Conservation (phyloP, 2,797 vertebrate genomes). For the Lepus oiostolus region DNA sequence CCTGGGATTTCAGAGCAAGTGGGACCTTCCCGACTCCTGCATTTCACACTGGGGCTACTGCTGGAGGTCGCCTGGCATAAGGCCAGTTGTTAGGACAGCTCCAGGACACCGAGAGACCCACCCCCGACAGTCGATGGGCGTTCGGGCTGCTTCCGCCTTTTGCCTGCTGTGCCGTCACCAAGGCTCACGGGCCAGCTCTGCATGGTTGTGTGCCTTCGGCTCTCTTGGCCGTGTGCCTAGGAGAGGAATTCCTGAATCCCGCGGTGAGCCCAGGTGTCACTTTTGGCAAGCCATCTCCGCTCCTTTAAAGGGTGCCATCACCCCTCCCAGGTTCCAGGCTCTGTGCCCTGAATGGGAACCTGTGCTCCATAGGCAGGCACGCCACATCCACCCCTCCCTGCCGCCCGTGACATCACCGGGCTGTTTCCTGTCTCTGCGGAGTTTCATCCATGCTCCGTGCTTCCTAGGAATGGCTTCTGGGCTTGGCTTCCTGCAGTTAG, state of each 20-base stretch:
- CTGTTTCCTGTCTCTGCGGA: no score
- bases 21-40: rapidly evolving
- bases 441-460: no score
- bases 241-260: background rate
- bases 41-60: no score
- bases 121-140: background rate
- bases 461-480: no score
- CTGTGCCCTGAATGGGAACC: no score
- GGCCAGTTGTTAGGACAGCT: background rate
- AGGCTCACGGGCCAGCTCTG: rapidly evolving
- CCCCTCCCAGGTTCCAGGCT: background rate
- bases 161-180: rapidly evolving
- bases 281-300: background rate
- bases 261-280: background rate
- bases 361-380: no score
- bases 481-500: no score
- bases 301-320: background rate
- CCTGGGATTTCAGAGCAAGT: background rate
- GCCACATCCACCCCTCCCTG: no score
- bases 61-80: no score
- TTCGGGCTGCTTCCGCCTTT: rapidly evolving
- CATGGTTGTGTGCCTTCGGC: background rate
- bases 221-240: background rate
- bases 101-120: background rate
- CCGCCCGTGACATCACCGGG: no score